Evolutionary conservation across 2,113 vertebrate genomes (phyloP).

Genomic region (Xiphophorus maculatus): DNA sequence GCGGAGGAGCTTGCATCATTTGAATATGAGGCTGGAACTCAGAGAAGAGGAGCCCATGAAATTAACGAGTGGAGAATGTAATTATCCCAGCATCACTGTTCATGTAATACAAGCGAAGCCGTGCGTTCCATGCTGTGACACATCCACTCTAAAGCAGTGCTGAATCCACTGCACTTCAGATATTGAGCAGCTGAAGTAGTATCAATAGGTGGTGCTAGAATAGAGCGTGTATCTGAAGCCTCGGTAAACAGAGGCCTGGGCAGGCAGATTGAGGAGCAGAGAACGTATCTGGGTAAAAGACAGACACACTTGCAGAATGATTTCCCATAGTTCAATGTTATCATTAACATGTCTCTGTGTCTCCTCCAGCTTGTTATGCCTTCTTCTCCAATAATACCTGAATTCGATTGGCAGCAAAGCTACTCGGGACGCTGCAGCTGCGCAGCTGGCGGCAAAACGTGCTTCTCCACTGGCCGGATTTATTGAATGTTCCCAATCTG

Average conservation of each 20-base stretch:
- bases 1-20: slow-evolving; percentile 4
- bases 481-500: slow-evolving; percentile 25
- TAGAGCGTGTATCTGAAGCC: slow-evolving; percentile 54
- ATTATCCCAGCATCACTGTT: slow-evolving; percentile 8
- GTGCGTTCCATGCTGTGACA: not conserved
- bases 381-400: slow-evolving; percentile 4
- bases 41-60: not conserved
- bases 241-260: slow-evolving; percentile 4
- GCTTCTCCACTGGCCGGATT: slow-evolving; percentile 23
- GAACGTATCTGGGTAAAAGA: slow-evolving; percentile 10
- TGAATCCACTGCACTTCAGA: not conserved
- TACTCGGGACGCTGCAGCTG: slow-evolving; percentile 12
- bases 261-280: not conserved
- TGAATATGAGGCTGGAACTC: slow-evolving; percentile 27
- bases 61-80: slow-evolving; percentile 8
- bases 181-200: slow-evolving; percentile 19
- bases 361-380: slow-evolving; percentile 7
- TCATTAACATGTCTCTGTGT: slow-evolving; percentile 10
- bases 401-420: slow-evolving; percentile 35
- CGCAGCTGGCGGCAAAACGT: slow-evolving; percentile 30
- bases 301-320: not conserved
- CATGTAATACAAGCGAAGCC: not conserved
- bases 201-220: slow-evolving; percentile 81
- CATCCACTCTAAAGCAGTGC: not conserved
- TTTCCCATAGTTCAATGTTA: slow-evolving; percentile 16